Conservation (phyloP, 2,888 invertebrate species). For the Rhingia rostrata region DNA sequence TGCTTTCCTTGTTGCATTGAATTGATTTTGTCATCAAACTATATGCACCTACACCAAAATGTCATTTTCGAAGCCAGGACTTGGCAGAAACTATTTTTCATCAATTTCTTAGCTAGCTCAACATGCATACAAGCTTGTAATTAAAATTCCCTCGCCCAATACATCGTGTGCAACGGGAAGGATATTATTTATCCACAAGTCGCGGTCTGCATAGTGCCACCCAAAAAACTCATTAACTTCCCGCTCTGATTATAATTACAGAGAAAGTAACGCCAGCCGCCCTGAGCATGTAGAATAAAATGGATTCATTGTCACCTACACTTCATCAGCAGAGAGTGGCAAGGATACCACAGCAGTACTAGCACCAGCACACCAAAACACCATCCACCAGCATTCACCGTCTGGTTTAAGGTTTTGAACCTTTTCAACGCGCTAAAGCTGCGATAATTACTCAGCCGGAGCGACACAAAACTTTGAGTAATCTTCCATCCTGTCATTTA, state of each 20-base stretch:
- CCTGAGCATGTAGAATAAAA: conserved; percentile 9
- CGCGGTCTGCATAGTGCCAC: conserved; percentile 20
- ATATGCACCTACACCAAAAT: neutral
- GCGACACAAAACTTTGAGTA: conserved; percentile 62
- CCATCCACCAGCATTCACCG: neutral
- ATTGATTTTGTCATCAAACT: conserved; percentile 2
- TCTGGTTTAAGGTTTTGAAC: conserved; percentile 50
- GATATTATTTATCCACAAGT: conserved; percentile 56
- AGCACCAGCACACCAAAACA: too few species aligned
- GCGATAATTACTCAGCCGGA: conserved; percentile 63
- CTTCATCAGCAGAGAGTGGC: conserved; percentile 6
- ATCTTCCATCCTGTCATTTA: conserved; percentile 67
- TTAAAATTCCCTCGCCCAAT: conserved; percentile 49
- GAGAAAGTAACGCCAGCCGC: conserved; percentile 15
- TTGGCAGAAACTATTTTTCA: neutral
- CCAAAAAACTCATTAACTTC: conserved; percentile 70
- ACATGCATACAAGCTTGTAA: conserved; percentile 35
- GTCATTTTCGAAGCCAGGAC: neutral
- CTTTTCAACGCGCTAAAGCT: conserved; percentile 46
- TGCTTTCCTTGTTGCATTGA: conserved; percentile 4
- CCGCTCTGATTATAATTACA: conserved; percentile 67
- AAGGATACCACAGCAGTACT: conserved; percentile 31
- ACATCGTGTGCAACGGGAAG: neutral
- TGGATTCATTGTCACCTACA: conserved; percentile 62
- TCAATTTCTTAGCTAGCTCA: neutral